Base-by-base conservation (phyloP, 2,113 vertebrate species). In the Hipposideros armiger region DNA sequence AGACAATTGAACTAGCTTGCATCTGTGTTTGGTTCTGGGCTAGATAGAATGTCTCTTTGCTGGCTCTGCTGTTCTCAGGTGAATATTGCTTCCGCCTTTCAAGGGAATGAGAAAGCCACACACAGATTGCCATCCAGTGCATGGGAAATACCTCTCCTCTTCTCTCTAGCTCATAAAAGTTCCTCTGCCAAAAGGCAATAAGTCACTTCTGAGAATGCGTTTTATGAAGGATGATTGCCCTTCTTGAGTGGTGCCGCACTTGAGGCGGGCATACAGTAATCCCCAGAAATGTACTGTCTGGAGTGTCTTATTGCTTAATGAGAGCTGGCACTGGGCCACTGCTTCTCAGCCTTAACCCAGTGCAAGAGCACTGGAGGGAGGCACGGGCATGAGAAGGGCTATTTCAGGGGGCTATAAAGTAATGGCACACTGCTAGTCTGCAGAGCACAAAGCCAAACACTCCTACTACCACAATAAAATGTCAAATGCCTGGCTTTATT, bases 201-300 rank as follows among this genome's bases (percentile, higher is more conserved):
- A 96, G 70, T 96, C 83, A 96, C 83, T 96, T 97, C 83, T 97
- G 95, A 92, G 10, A 91, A 91, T 60, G 60, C 62, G 42, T 94
- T 98, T 97, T 97, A 78, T 98, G 58, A 97, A 87, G 72, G 91
- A 96, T 95, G 97, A 97, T 72, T 26, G 0, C 60, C 62, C 89
- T 95, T 90, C 22, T 11, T 83, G 67, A 90, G 85, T 54, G 96
- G 93, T 28, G 10, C 82, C 80, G 9, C 60, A 83, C 67, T 95
- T 88, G 96, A 85, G 80, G 69, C 73, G 92, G 22, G 52, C 82
- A 94, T 80, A n/a, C 54, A 70, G 86, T 97, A 96, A 90, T 45
- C 28, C 84, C 42, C 76, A 97, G 94, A 96, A 97, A 97, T 92
- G 73, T 77, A 85, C 91, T 22, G 6, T 92, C 95, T 90, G 66